A percentile compares a stretch with the other conserved stretches of the same genome.
Evolutionary conservation across 1,140 invertebrate species (phyloP).

Genomic region (Bombus fervidus): DNA sequence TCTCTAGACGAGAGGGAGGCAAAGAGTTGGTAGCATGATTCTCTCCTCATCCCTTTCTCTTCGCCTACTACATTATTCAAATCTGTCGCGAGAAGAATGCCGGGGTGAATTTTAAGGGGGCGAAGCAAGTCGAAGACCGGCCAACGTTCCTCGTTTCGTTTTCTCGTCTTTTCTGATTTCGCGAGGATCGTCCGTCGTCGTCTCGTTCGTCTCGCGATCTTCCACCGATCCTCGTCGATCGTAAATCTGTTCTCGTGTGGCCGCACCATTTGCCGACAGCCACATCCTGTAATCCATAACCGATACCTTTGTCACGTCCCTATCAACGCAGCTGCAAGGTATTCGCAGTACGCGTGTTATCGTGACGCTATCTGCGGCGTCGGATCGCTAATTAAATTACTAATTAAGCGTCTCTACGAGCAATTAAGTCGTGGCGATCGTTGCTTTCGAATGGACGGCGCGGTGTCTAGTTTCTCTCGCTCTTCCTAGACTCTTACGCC

Average conservation of each 20-base stretch:
- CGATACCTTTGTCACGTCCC: neutral
- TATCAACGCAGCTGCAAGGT: neutral
- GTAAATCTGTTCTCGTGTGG: neutral
- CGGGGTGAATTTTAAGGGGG: conserved; percentile 72
- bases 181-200: neutral
- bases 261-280: no score
- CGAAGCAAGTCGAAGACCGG: conserved; percentile 54
- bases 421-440: conserved; percentile 15
- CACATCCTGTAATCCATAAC: neutral
- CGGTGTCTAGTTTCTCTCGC: neutral
- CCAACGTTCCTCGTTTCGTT: conserved; percentile 11
- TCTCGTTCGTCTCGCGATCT: neutral
- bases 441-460: neutral
- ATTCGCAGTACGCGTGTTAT: neutral
- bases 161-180: neutral
- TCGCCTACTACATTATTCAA: conserved; percentile 73
- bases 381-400: conserved; percentile 26
- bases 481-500: neutral
- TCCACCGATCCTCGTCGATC: neutral
- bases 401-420: conserved; percentile 2
- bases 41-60: neutral
- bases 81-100: conserved; percentile 66
- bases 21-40: conserved; percentile 24
- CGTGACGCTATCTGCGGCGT: neutral
- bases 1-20: neutral